A percentile compares a stretch with the other conserved stretches of the same genome.
These are phyloP conservation scores for Bombus impatiens DNA, from an alignment of 1,140 invertebrate species.

Conservation along the genomic window DNA sequence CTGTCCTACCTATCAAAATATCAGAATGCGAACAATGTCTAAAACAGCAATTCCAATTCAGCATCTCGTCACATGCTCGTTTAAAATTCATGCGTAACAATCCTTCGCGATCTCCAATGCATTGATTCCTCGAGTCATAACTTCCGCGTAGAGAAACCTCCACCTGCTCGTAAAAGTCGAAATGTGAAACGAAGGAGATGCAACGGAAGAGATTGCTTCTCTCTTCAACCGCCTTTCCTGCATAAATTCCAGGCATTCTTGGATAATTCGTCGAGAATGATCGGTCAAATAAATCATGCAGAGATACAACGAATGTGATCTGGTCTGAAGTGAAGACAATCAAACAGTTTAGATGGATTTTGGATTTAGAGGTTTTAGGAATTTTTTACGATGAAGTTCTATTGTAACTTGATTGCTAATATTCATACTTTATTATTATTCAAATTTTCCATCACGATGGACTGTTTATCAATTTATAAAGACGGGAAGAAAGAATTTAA, in stretches of 20 bases:
- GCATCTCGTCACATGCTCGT: too few species aligned
- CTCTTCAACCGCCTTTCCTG: too few species aligned
- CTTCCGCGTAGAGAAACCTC: background rate
- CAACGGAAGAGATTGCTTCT: background rate
- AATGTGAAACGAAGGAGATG: background rate
- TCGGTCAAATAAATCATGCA: conserved; percentile 30
- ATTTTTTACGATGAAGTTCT: too few species aligned
- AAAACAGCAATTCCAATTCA: background rate
- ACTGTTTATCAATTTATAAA: too few species aligned
- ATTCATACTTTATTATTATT: too few species aligned
- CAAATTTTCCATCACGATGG: too few species aligned
- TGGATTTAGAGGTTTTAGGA: too few species aligned
- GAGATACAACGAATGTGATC: background rate
- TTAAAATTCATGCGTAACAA: background rate
- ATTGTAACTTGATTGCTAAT: too few species aligned
- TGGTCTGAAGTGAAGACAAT: too few species aligned
- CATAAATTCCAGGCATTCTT: background rate
- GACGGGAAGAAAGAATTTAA: too few species aligned
- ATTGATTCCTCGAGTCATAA: background rate
- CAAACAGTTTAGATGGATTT: too few species aligned
- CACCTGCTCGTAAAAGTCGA: background rate
- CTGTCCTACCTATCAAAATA: background rate
- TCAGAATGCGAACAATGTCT: background rate
- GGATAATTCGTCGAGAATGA: conserved; percentile 11
- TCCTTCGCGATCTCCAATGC: background rate